Conservation (phyloP, 2,888 invertebrate species). For the Spodoptera littoralis region DNA sequence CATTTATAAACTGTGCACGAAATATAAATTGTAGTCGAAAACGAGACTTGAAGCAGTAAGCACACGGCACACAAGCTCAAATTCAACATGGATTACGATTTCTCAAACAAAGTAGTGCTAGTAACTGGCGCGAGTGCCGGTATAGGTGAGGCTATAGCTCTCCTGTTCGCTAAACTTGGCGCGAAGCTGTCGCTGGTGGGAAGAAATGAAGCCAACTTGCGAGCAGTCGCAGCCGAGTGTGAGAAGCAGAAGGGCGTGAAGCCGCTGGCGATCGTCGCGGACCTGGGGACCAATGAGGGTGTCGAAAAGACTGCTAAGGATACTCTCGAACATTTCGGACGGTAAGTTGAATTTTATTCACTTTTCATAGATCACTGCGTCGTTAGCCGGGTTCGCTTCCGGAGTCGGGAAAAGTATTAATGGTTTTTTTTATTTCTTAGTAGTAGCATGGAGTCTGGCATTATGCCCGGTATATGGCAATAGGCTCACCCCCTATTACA, state of each 20-base stretch:
- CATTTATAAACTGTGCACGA: background rate
- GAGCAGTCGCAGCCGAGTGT: constrained; percentile 56
- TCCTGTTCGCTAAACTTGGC: constrained; percentile 62
- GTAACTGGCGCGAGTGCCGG: constrained; percentile 70
- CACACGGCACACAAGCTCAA: background rate
- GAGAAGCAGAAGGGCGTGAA: constrained; percentile 51
- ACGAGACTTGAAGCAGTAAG: background rate
- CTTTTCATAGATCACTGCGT: background rate
- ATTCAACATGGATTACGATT: constrained; percentile 34
- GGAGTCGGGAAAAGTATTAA: too few species aligned
- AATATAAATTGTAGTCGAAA: background rate
- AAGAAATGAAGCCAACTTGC: constrained; percentile 60
- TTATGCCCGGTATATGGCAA: too few species aligned
- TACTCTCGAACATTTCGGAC: constrained; percentile 63
- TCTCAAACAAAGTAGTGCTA: constrained; percentile 63
- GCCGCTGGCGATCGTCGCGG: constrained; percentile 63
- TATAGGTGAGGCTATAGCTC: constrained; percentile 63
- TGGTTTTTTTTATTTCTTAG: too few species aligned
- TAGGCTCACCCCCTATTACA: too few species aligned
- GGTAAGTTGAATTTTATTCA: background rate
- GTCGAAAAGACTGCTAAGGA: constrained; percentile 61
- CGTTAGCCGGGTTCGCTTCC: too few species aligned
- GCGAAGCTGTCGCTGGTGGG: constrained; percentile 65
- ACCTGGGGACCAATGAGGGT: constrained; percentile 68
- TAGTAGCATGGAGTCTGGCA: too few species aligned